Evolutionary conservation across 2,113 vertebrate species (phyloP), one percentile per base, ranked within the genome.

Genomic region (Sylvia atricapilla): DNA sequence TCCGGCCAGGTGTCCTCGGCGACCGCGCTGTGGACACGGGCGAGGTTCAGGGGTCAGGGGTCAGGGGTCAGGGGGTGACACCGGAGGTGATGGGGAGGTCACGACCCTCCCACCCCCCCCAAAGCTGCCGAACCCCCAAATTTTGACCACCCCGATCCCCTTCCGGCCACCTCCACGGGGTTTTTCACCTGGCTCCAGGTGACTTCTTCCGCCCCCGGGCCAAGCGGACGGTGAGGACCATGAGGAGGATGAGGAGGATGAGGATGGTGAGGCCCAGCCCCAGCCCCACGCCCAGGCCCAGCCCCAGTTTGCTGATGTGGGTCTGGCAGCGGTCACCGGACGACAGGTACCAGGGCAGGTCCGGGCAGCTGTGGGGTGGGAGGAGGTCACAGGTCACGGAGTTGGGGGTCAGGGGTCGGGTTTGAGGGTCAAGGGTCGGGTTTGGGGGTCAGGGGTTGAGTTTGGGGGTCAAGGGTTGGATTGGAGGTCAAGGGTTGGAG

Each of bases 281-380:
- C 74, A 89, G 43, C 47, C 85, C 85, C 60, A 93, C 91, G 2
- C 85, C 91, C 35, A 93, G 37, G 6, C 85, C 86, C 68, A 93
- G 67, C 27, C 91, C 91, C 73, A 93, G 31, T 49, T 93, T 73
- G 60, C 91, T 89, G 85, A 93, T 17, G 79, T 79, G 73, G 85
- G 41, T 89, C 67, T 93, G 47, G 67, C 91, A 89, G 47, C 27
- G 67, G 23, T 18, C 41, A 0, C 85, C 79, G 2, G 91, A 4
- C 3, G 79, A 67, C 41, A 93, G 73, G 73, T 44, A 84, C 85
- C 66, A 67, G 7, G 91, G 67, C 27, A 89, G 11, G 4, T 66
- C 79, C 0, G 46, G 91, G 73, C 91, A 93, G 66, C 90, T 80
- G 66, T 3, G 30, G 30, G 27, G 25, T 13, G 46, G 21, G 24